These are phyloP conservation scores for Venusia cambrica DNA, from an alignment of 2,888 invertebrate species.

Conservation along the genomic window DNA sequence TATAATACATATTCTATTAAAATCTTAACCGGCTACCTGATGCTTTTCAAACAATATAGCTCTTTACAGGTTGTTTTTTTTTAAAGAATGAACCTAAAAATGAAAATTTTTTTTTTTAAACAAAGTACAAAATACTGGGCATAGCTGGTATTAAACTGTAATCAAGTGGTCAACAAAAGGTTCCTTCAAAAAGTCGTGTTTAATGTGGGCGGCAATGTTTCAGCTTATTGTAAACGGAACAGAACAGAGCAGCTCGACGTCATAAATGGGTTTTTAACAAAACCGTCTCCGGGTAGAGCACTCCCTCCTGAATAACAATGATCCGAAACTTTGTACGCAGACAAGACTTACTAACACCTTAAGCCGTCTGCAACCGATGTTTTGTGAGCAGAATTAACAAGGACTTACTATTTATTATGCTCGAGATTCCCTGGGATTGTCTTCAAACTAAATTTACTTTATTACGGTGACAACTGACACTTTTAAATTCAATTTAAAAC, in stretches of 20 bases:
- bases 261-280: constrained; percentile 37
- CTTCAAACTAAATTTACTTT: no score
- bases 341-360: constrained; percentile 24
- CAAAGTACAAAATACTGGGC: constrained; percentile 4
- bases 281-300: constrained; percentile 11
- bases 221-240: constrained; percentile 26
- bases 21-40: no score
- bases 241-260: constrained; percentile 34
- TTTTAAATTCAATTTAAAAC: no score
- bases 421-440: constrained; percentile 1
- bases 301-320: constrained; percentile 26
- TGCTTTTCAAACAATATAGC: no score
- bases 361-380: constrained; percentile 18
- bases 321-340: constrained; percentile 9
- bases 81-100: no score
- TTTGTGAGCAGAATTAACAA: constrained; percentile 22
- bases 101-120: no score
- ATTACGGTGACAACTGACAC: no score
- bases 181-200: constrained; percentile 17
- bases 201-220: constrained; percentile 15
- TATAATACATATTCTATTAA: no score
- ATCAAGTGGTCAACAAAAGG: constrained; percentile 16
- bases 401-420: constrained; percentile 7
- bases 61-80: no score
- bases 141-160: constrained; percentile 13